Evolutionary conservation across 2,797 vertebrate species (phyloP).

Genomic region (Lutjanus argentimaculatus): DNA sequence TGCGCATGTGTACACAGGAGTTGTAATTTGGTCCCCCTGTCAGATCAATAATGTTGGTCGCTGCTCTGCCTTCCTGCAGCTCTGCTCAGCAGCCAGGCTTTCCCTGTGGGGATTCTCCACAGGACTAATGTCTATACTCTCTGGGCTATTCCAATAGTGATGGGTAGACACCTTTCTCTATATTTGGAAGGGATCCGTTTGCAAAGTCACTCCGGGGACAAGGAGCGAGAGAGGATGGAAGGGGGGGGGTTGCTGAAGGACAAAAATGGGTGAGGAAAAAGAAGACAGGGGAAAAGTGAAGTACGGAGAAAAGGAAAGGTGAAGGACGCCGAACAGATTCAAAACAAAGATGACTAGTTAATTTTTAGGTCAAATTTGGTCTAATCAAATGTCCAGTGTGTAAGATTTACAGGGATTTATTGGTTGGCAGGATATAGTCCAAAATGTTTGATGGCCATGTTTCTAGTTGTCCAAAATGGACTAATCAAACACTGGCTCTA

Average conservation of each 20-base stretch:
- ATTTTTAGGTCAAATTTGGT: neutral
- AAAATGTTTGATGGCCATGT: no score
- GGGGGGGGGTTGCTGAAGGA: neutral
- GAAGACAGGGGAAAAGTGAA: neutral
- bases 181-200: constrained; percentile 69
- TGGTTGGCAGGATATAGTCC: no score
- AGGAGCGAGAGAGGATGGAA: neutral
- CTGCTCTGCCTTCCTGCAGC: constrained; percentile 36
- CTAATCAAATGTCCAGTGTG: neutral
- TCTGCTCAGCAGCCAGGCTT: constrained; percentile 45
- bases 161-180: constrained; percentile 63
- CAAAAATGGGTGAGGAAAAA: neutral
- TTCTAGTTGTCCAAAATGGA: no score
- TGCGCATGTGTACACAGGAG: constrained; percentile 16
- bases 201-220: constrained; percentile 75
- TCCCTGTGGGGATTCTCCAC: constrained; percentile 63
- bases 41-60: constrained; percentile 53
- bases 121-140: constrained; percentile 41
- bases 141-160: constrained; percentile 63
- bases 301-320: neutral
- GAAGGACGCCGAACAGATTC: neutral
- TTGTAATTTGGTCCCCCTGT: constrained; percentile 25
- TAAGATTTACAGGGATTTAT: no score
- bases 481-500: no score
- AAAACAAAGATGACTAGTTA: neutral